phyloP scores from a whole-genome alignment of 2,797 vertebrate genomes.

The Morus bassanus region DNA sequence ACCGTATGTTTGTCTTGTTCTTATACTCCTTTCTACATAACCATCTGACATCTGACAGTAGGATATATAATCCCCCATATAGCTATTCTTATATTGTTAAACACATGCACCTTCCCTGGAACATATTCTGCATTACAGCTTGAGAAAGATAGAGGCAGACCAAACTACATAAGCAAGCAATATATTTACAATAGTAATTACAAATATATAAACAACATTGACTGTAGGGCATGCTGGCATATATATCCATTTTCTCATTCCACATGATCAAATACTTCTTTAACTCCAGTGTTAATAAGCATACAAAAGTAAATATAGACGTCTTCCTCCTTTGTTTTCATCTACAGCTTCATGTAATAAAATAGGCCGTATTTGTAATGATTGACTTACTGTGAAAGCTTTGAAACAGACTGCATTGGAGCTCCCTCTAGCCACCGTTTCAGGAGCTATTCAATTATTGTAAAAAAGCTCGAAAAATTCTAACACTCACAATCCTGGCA shows the following conservation, averaged over 20 bases:
- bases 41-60: neutral
- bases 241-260: neutral
- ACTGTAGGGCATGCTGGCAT: neutral
- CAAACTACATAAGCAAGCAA: neutral
- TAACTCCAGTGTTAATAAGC: neutral
- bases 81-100: neutral
- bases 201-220: rapidly evolving
- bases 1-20: neutral
- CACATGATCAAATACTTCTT: neutral
- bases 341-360: rapidly evolving
- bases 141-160: neutral
- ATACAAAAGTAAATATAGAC: neutral
- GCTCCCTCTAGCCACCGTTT: constrained; percentile 57
- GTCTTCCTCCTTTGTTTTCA: neutral
- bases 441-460: neutral
- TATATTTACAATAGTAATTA: neutral
- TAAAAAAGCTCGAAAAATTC: neutral
- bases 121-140: neutral
- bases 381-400: rapidly evolving
- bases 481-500: rapidly evolving
- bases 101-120: neutral
- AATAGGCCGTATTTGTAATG: neutral
- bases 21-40: rapidly evolving
- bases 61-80: neutral
- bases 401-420: neutral